Percentiles rank a stretch among this genome's conserved stretches.
These are phyloP conservation scores for Stenodema calcarata DNA, from an alignment of 2,888 invertebrate species.

Conservation along the genomic window DNA sequence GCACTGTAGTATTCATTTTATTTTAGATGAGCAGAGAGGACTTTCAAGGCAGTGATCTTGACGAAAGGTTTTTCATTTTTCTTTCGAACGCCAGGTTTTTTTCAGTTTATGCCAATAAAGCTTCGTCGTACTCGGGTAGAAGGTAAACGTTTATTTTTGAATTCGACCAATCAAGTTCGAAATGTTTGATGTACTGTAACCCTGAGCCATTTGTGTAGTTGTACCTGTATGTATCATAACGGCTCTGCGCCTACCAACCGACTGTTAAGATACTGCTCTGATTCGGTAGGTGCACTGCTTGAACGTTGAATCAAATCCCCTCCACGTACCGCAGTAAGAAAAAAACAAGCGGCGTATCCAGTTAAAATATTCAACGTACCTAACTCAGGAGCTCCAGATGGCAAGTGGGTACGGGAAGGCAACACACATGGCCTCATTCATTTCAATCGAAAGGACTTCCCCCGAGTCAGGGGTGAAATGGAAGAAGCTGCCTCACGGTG, in stretches of 20 bases:
- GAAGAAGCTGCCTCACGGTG: not conserved
- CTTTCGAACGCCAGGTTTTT: no score
- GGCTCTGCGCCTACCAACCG: not conserved
- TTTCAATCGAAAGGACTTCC: conserved; percentile 24
- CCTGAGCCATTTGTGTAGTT: not conserved
- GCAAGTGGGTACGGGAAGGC: conserved; percentile 13
- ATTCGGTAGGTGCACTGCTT: no score
- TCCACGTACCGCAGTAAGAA: not conserved
- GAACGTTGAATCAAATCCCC: not conserved
- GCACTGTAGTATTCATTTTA: no score
- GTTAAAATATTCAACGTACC: conserved; percentile 29
- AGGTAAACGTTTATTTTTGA: no score
- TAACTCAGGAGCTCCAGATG: conserved; percentile 37
- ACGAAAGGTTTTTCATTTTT: no score
- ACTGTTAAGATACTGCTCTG: not conserved
- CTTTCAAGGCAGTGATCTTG: no score
- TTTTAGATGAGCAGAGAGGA: no score
- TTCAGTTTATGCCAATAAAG: no score
- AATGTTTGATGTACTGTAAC: not conserved
- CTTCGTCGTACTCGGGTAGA: no score
- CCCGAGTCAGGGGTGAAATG: not conserved
- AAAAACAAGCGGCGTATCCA: not conserved
- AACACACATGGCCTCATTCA: conserved; percentile 36
- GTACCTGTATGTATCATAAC: no score
- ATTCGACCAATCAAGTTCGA: no score